A percentile compares a stretch with the other conserved stretches of the same genome.
Evolutionary conservation across 2,113 vertebrate species (phyloP).

Genomic region (Hippocampus guttulatus): DNA sequence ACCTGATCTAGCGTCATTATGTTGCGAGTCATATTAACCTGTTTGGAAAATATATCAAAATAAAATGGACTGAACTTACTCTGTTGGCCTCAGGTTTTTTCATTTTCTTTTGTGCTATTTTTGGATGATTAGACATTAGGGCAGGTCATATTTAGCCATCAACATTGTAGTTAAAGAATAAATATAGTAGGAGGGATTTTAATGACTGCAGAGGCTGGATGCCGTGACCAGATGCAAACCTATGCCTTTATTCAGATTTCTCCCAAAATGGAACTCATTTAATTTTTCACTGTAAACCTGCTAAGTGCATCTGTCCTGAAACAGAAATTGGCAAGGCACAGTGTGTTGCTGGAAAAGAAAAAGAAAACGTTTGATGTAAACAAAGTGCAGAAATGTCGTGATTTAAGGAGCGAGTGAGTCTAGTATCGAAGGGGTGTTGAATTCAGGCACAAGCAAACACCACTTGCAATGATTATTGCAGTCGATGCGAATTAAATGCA

Average conservation of each 20-base stretch:
- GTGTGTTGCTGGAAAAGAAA: too few species aligned
- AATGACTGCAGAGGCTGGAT: too few species aligned
- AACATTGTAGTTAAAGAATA: too few species aligned
- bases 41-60: background rate
- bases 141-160: too few species aligned
- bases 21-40: background rate
- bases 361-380: constrained; percentile 6
- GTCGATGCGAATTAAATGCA: constrained; percentile 69
- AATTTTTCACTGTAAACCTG: background rate
- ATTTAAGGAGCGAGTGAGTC: constrained; percentile 16
- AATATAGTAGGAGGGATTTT: too few species aligned
- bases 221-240: too few species aligned
- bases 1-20: background rate
- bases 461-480: constrained; percentile 72
- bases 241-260: background rate
- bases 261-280: background rate
- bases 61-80: too few species aligned
- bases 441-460: constrained; percentile 65
- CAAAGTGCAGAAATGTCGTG: constrained; percentile 25
- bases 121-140: too few species aligned
- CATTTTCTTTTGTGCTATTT: too few species aligned
- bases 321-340: background rate
- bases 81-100: too few species aligned
- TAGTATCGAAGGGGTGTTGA: constrained; percentile 24
- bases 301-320: background rate